phyloP scores from a whole-genome alignment of 2,113 vertebrate genomes.

The Limnothrissa miodon region DNA sequence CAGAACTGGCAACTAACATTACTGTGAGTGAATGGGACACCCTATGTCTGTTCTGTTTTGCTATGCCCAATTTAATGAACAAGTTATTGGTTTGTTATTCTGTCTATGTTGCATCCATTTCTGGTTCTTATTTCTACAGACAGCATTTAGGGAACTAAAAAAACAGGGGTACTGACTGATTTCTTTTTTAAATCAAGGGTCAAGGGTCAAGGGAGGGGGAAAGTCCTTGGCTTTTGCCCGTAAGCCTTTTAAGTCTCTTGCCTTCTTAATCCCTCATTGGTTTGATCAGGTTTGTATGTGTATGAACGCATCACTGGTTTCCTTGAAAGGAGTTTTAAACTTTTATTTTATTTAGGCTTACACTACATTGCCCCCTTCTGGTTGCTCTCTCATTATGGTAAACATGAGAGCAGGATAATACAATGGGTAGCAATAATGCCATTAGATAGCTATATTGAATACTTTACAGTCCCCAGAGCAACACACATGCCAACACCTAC shows the following conservation, averaged over 20 bases:
- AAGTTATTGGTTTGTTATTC: too few species aligned
- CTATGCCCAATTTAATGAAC: too few species aligned
- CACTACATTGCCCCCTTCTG: background rate
- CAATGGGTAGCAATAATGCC: background rate
- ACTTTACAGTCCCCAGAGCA: background rate
- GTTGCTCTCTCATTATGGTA: background rate
- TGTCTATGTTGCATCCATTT: too few species aligned
- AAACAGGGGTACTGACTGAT: too few species aligned
- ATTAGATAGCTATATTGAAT: background rate
- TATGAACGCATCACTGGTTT: background rate
- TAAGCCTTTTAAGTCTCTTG: background rate
- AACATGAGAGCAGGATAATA: background rate
- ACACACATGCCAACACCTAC: too few species aligned
- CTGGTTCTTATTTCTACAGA: too few species aligned
- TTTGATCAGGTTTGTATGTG: slow-evolving; percentile 8
- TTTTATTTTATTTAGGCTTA: background rate
- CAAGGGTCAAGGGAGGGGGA: background rate
- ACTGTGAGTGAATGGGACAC: too few species aligned
- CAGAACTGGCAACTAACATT: too few species aligned
- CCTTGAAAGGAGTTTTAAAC: background rate
- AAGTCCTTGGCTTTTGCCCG: background rate
- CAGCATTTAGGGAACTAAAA: too few species aligned
- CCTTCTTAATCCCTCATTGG: background rate
- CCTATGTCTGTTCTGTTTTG: too few species aligned
- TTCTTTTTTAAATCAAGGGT: too few species aligned